Evolutionary conservation across 2,888 invertebrate species (phyloP), one percentile per base, ranked within the genome.

Genomic region (Diarsia brunnea): DNA sequence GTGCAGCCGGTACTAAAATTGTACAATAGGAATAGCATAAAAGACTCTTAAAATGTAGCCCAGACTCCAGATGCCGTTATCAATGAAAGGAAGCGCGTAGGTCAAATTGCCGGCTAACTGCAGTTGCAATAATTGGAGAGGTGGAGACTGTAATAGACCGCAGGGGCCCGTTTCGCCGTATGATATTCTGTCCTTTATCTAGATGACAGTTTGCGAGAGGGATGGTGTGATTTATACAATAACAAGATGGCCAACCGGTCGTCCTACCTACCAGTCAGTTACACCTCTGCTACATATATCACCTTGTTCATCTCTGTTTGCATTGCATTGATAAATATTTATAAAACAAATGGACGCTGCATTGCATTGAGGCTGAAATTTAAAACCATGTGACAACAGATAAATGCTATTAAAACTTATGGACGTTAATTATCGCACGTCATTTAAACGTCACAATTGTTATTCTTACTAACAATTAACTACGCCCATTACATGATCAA

Each of bases 111-210:
- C 87, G 87, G 84, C 81, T 91, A 90, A 87, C 92, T 93, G 93
- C 93, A 93, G 90, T 91, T 91, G 92, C 90, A 92, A 93, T 95
- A 93, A 95, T 93, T 93, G 93, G 84, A 90, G 90, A 92, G 91
- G 90, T 90, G 88, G 90, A 91, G 88, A 89, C 90, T 89, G 90
- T 91, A 91, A 92, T 92, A 90, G 91, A 91, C 90, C 89, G 85
- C 91, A 83, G 93, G 94, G 92, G 93, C 89, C 89, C 89, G 89
- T 85, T 87, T 71, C 79, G 79, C 70, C 81, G 87, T 91, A 89
- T 90, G 88, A 90, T 91, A 91, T 91, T 88, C 84, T 85, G 87
- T 80, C 87, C 92, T 94, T 93, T 92, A 92, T 95, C 92, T 93
- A 94, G 91, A 89, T 86, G 90, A 86, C 87, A 90, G 90, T 89